These are phyloP conservation scores for Stegodyphus mimosarum DNA, from an alignment of 1,140 invertebrate species.

Conservation along the genomic window DNA sequence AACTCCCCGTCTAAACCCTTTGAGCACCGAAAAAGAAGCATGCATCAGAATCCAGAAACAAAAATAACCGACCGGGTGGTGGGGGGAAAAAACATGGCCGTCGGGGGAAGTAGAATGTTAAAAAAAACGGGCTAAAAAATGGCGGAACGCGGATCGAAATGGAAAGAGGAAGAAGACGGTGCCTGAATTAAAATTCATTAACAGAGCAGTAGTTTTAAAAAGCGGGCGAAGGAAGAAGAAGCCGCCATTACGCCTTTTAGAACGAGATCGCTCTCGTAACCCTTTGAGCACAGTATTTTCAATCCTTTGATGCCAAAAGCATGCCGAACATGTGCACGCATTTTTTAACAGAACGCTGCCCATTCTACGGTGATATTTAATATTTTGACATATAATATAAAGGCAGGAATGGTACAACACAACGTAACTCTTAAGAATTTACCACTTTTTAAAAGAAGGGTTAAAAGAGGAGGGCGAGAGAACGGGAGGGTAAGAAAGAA, in stretches of 20 bases:
- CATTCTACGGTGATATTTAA: too few species aligned
- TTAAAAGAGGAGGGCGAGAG: neutral
- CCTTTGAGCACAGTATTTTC: slow-evolving; percentile 45
- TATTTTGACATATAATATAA: too few species aligned
- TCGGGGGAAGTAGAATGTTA: neutral
- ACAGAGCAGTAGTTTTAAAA: slow-evolving; percentile 39
- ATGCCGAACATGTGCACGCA: neutral
- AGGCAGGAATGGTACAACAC: too few species aligned
- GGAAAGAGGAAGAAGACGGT: slow-evolving; percentile 39
- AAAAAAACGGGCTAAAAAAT: slow-evolving; percentile 32
- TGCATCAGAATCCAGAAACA: neutral
- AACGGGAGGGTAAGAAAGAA: slow-evolving; percentile 4
- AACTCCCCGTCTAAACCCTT: slow-evolving; percentile 51
- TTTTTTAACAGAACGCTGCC: too few species aligned
- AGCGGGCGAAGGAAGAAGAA: slow-evolving; percentile 55
- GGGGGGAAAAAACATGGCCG: neutral
- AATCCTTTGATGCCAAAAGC: slow-evolving; percentile 44
- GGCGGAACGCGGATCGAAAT: slow-evolving; percentile 6
- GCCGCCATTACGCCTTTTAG: slow-evolving; percentile 54
- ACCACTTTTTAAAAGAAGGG: too few species aligned
- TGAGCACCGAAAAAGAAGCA: slow-evolving; percentile 32
- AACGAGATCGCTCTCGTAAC: neutral
- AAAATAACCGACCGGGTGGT: neutral
- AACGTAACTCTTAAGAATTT: too few species aligned
- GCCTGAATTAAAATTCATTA: slow-evolving; percentile 60